Evolutionary conservation across 2,797 vertebrate genomes (phyloP), one percentile per base, ranked within the genome.

Genomic region (Malacoctenus gilli): DNA sequence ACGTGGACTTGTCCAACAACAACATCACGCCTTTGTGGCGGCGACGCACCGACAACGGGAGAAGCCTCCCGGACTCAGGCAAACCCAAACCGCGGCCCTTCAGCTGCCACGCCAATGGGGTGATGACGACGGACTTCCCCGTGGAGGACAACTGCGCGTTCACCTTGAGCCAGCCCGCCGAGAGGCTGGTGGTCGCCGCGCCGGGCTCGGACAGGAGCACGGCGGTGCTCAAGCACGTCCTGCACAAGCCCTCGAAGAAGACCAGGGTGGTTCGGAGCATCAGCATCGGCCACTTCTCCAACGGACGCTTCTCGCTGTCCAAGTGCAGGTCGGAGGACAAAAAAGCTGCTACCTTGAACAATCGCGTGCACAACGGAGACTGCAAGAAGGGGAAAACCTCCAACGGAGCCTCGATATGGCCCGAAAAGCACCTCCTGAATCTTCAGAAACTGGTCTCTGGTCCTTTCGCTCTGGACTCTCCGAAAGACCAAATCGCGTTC

Each of bases 21-120:
- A 90, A 92, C 77, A 92, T 92, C 44, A 88, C 78, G 30, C 93
- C 94, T 14, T 74, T 93, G 67, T 95, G 95, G 93, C 91, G 77
- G 64, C 90, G 90, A 16, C 81, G 90, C 9, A 70, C 89, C 2
- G 80, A 84, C 47, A 86, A 87, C 35, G 77, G 72, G 22, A 79
- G 75, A 43, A 77, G 31, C 1, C 8, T 82, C 20, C 80, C 79
- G 73, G 72, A 84, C 60, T 49, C 42, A 1, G 50, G 44, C 41
- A 88, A 68, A 36, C 41, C 71, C 19, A 92, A 89, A 59, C 57
- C 89, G 0, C 85, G 95, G 65, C 95, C 95, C 0, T 76, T 89
- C 49, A 95, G 95, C 11, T 95, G 93, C 78, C 94, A 95, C 85
- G 87, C 85, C 16, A 92, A 93, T 9, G 92, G 95, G 9, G 78